A percentile compares a stretch with the other conserved stretches of the same genome.
Evolutionary conservation across 2,113 vertebrate genomes (phyloP).

Genomic region (Perca fluviatilis): DNA sequence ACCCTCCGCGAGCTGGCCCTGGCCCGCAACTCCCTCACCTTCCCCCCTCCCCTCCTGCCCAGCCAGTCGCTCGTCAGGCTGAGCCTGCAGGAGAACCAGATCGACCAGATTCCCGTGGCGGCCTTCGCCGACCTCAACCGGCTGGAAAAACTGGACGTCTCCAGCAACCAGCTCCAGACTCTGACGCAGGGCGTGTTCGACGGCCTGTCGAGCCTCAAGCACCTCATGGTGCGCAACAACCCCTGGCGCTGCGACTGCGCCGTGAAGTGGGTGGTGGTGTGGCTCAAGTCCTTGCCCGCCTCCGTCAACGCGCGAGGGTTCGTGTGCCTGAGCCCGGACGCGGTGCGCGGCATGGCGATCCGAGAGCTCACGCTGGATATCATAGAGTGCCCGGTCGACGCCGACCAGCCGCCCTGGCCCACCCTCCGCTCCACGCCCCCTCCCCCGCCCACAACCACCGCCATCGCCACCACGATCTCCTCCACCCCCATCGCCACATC

Average conservation of each 20-base stretch:
- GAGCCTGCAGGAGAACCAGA: constrained; percentile 97
- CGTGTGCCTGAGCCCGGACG: constrained; percentile 94
- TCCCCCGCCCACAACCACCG: constrained; percentile 74
- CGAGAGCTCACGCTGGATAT: constrained; percentile 95
- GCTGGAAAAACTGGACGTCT: constrained; percentile 95
- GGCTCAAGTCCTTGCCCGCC: constrained; percentile 92
- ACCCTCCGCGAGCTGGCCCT: constrained; percentile 95
- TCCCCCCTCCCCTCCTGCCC: constrained; percentile 92
- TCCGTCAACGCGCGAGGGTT: constrained; percentile 94
- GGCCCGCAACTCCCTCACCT: constrained; percentile 94
- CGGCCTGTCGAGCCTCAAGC: constrained; percentile 89
- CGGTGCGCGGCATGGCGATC: constrained; percentile 96
- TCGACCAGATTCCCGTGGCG: constrained; percentile 91
- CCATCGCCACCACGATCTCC: constrained; percentile 59
- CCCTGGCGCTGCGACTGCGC: constrained; percentile 96
- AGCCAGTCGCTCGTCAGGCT: constrained; percentile 91
- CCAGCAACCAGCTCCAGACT: constrained; percentile 92
- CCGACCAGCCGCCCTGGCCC: constrained; percentile 76
- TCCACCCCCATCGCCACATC: constrained; percentile 71
- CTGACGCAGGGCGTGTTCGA: constrained; percentile 94
- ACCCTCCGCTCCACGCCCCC: constrained; percentile 82
- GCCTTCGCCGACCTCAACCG: constrained; percentile 91
- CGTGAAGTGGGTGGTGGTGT: constrained; percentile 97
- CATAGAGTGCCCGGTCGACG: constrained; percentile 90
- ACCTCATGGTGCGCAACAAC: constrained; percentile 94